A percentile compares a stretch with the other conserved stretches of the same genome.
Conservation (phyloP, 2,113 vertebrate species). For the Scolopax mira region DNA sequence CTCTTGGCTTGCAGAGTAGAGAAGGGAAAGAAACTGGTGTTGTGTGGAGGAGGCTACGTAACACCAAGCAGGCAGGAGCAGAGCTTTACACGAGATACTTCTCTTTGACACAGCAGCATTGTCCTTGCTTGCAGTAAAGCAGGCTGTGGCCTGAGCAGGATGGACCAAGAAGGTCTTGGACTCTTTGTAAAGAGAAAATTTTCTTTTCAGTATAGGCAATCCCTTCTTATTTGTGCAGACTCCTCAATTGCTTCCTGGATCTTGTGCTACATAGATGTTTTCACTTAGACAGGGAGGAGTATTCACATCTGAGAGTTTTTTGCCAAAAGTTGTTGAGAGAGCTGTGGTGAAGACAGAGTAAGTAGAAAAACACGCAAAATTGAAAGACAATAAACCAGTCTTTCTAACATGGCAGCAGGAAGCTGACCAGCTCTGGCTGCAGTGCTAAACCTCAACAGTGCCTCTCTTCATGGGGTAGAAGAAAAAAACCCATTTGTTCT, state of each 20-base stretch:
- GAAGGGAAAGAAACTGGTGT: neutral
- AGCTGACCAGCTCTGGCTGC: neutral
- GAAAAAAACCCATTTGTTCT: neutral
- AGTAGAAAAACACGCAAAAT: neutral
- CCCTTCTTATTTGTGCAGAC: neutral
- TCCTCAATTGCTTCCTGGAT: fast-evolving
- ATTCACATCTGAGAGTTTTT: neutral
- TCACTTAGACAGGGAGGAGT: neutral
- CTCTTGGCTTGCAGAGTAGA: neutral
- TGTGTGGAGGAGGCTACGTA: fast-evolving
- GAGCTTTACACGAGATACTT: neutral
- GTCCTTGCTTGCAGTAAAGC: neutral
- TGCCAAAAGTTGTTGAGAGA: neutral
- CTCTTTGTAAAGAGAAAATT: neutral
- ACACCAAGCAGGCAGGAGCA: fast-evolving
- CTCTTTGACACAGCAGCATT: neutral
- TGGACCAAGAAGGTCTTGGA: neutral
- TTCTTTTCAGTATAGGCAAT: neutral
- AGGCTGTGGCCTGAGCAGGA: neutral
- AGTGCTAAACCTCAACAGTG: fast-evolving
- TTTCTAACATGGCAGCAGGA: neutral
- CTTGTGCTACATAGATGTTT: neutral
- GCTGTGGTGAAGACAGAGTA: neutral
- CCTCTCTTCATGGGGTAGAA: neutral
- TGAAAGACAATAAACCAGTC: neutral